A percentile compares a stretch with the other conserved stretches of the same genome.
Conservation (phyloP, 2,888 invertebrate genomes). For the Miltochrista miniata region DNA sequence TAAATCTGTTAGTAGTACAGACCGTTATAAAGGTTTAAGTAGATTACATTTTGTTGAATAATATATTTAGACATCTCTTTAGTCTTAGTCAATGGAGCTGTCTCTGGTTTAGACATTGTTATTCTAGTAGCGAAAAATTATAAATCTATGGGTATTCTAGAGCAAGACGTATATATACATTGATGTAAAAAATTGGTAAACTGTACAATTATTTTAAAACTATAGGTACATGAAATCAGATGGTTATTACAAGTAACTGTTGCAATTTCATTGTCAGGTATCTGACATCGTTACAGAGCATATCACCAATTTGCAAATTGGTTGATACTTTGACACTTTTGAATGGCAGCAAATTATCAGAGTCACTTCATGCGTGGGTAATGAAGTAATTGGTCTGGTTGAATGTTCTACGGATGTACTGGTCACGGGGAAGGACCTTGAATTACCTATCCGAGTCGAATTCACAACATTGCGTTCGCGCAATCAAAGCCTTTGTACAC, state of each 20-base stretch:
- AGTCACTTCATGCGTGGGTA: constrained; percentile 19
- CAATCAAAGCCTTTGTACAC: constrained; percentile 40
- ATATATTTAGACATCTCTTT: no score
- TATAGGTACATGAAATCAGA: no score
- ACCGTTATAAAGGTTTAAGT: no score
- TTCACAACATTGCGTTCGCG: constrained; percentile 58
- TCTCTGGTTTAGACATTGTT: no score
- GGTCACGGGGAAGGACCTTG: constrained; percentile 70
- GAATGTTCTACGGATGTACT: constrained; percentile 66
- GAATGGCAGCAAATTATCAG: constrained; percentile 12
- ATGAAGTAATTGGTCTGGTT: constrained; percentile 42
- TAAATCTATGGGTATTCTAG: no score
- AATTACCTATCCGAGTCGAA: constrained; percentile 65
- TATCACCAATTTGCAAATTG: background rate
- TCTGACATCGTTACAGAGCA: constrained; percentile 3
- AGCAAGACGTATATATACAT: no score
- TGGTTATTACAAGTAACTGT: background rate
- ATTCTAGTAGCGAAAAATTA: no score
- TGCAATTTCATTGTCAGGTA: constrained; percentile 12
- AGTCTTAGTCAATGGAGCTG: no score
- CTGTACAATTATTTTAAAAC: no score
- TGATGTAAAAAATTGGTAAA: no score
- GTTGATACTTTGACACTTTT: constrained; percentile 9
- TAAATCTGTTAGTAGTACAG: no score
- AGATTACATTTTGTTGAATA: no score